Evolutionary conservation across 2,888 invertebrate species (phyloP).

Genomic region (Antheraea assamensis): DNA sequence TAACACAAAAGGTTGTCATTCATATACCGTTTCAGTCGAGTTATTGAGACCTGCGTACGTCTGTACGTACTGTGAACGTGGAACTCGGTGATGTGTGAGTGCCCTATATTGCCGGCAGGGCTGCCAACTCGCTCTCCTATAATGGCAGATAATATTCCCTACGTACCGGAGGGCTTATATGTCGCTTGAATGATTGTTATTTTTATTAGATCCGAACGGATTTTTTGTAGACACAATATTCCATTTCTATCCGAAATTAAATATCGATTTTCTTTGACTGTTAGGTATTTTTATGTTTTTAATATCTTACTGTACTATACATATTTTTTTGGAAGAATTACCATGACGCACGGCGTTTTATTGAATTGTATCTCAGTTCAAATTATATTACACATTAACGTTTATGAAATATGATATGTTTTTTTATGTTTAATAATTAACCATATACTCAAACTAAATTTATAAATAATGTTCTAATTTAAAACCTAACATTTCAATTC

Average conservation of each 20-base stretch:
- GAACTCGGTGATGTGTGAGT: conserved; percentile 47
- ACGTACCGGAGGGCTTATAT: conserved; percentile 43
- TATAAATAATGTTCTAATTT: too few species aligned
- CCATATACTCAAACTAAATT: too few species aligned
- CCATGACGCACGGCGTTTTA: neutral
- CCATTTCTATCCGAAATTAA: conserved; percentile 11
- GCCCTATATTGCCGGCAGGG: conserved; percentile 62
- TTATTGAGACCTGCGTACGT: conserved; percentile 29
- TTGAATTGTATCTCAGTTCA: neutral
- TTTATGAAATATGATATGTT: too few species aligned
- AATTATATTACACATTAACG: too few species aligned
- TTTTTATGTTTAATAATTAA: too few species aligned
- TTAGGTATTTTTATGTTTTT: neutral
- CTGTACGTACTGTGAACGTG: conserved; percentile 26
- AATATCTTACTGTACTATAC: neutral
- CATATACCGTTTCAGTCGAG: conserved; percentile 14
- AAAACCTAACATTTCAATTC: neutral
- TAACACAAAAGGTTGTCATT: conserved; percentile 2
- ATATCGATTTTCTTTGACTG: conserved; percentile 17
- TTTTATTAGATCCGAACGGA: conserved; percentile 39
- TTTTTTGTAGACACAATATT: conserved; percentile 16
- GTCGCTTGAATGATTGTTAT: conserved; percentile 46
- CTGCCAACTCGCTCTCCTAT: conserved; percentile 43
- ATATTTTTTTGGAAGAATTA: neutral
- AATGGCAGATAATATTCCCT: conserved; percentile 45